These are phyloP conservation scores for Drosophila baimaii DNA, from an alignment of 1,140 invertebrate species.

Conservation along the genomic window DNA sequence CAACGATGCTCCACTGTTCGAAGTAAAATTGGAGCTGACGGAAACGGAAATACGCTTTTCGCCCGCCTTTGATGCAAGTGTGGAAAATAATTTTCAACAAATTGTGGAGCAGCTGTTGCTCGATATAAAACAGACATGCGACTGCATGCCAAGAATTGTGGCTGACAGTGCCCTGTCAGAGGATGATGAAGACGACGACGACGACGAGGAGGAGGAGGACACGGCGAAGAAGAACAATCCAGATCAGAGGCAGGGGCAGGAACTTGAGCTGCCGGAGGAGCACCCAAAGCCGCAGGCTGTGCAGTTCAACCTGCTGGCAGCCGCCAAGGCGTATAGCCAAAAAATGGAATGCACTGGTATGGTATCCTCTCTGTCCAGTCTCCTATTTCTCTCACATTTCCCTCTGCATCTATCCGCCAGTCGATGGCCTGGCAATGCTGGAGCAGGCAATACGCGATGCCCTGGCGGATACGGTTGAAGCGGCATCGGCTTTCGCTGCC, in stretches of 20 bases:
- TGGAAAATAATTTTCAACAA: slow-evolving; percentile 84
- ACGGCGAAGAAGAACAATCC: slow-evolving; percentile 3
- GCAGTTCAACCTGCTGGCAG: slow-evolving; percentile 40
- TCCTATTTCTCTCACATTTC: neutral
- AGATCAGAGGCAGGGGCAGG: slow-evolving; percentile 12
- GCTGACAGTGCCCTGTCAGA: slow-evolving; percentile 76
- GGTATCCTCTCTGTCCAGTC: neutral
- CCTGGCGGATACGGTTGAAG: slow-evolving; percentile 63
- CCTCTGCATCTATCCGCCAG: neutral
- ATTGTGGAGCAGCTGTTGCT: slow-evolving; percentile 83
- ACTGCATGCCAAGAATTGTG: slow-evolving; percentile 82
- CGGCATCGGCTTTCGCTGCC: slow-evolving; percentile 69
- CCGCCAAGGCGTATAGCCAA: slow-evolving; percentile 40
- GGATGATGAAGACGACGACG: slow-evolving; percentile 52
- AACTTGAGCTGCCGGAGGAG: neutral
- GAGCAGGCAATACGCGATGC: slow-evolving; percentile 64
- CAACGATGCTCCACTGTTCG: slow-evolving; percentile 77
- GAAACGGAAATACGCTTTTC: slow-evolving; percentile 82
- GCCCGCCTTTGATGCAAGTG: slow-evolving; percentile 80
- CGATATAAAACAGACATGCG: slow-evolving; percentile 83
- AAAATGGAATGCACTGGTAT: slow-evolving; percentile 48
- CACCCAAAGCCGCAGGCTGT: slow-evolving; percentile 36
- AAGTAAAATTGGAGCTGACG: slow-evolving; percentile 83
- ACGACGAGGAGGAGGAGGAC: neutral
- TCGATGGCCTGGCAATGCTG: slow-evolving; percentile 64